Base-by-base conservation (phyloP, 2,888 invertebrate species). In the Lepas anatifera region DNA sequence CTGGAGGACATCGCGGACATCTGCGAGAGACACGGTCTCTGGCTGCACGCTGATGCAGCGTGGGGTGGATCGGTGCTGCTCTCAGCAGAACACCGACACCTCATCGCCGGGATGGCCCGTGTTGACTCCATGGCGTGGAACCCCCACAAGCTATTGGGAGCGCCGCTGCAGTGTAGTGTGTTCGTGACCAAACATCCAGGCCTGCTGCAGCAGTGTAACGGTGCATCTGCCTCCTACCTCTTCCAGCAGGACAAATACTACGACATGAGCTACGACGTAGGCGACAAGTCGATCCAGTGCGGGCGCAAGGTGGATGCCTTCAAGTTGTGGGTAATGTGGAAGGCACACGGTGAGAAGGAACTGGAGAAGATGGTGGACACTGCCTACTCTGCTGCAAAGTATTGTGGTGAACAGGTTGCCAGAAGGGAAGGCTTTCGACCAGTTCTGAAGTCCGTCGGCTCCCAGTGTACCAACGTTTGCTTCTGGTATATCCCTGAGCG, bases 121-220 rank as follows among this genome's bases (percentile, higher is more conserved):
- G 94, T 93, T 71, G 89, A 95, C 80, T 96, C 96, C 10, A 90
- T 98, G 74, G 96, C 97, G 66, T 99, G 98, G 99, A 99, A 99
- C 83, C 99, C 99, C n/a, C 99, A 99, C 82, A 99, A 99, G 83
- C 85, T 99, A 79, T 95, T 99, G 94, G 97, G 97, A 0, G 91
- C 94, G 1, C 84, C 95, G 69, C 85, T 99, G 67, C 99, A 99
- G 78, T 99, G 98, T 82, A 87, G 90, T 0, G 76, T 88, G 66
- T 87, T 90, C 76, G 78, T 91, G 27, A 84, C 86, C 22, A 83
- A 83, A 39, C 81, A 85, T 58, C 75, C 79, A 73, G 84, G 86
- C 0, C 77, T 87, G 4, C 79, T 92, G 68, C 85, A 87, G 74
- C 81, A 84, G 71, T 85, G 86, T 67, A 91, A 91, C 77, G 86